A percentile compares a stretch with the other conserved stretches of the same genome.
Evolutionary conservation across 2,797 vertebrate genomes (phyloP).

Genomic region (Nothura maculosa): DNA sequence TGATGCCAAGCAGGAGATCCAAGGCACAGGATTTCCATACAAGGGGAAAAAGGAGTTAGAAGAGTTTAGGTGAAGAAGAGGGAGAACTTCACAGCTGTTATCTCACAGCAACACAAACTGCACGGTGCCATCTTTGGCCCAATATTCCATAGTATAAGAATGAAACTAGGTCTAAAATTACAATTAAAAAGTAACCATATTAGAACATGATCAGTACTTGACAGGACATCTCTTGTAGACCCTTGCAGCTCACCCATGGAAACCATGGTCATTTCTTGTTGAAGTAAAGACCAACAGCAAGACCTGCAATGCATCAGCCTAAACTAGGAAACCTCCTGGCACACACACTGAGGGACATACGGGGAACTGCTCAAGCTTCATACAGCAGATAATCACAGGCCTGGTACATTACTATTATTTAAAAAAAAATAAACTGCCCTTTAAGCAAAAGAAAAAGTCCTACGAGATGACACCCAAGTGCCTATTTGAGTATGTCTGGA

Average conservation of each 20-base stretch:
- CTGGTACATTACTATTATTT: not conserved
- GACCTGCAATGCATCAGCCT: not conserved
- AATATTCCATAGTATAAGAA: not conserved
- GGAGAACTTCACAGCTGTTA: not conserved
- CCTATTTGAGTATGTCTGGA: not conserved
- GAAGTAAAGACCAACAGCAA: conserved; percentile 8
- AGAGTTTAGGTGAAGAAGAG: not conserved
- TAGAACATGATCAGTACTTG: not conserved
- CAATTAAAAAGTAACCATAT: conserved; percentile 32
- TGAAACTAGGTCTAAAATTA: conserved; percentile 19
- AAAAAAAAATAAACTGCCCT: not conserved
- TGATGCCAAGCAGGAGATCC: not conserved
- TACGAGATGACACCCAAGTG: not conserved
- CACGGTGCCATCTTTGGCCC: not conserved
- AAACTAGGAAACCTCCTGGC: not conserved
- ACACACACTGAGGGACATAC: not conserved
- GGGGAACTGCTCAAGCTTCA: not conserved
- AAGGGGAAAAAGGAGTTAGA: not conserved
- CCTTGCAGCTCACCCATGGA: conserved; percentile 18
- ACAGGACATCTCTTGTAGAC: not conserved
- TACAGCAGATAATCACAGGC: not conserved
- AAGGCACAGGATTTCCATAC: conserved; percentile 40
- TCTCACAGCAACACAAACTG: not conserved
- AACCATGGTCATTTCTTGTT: not conserved
- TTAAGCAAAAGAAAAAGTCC: not conserved